Conservation (phyloP, 2,888 invertebrate species). For the Punctoribates punctum region DNA sequence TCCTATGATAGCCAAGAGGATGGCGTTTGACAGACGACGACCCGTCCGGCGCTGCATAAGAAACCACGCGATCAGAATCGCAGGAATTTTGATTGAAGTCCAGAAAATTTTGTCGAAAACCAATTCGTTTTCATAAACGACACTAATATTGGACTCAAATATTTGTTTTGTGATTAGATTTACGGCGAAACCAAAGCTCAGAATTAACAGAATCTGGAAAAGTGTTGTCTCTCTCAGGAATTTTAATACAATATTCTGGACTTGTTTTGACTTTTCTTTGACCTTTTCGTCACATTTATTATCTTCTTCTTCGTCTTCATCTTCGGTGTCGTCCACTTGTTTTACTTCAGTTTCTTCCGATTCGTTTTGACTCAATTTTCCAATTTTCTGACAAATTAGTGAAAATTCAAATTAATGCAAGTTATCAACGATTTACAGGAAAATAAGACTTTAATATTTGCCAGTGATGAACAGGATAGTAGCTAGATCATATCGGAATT, state of each 20-base stretch:
- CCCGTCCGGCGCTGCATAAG: constrained; percentile 34
- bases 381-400: background rate
- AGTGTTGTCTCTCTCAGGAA: constrained; percentile 37
- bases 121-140: constrained; percentile 14
- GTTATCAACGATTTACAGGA: too few relatives aligned
- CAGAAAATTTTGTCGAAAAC: constrained; percentile 31
- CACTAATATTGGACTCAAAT: background rate
- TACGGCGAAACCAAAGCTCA: background rate
- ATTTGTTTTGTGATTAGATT: constrained; percentile 35
- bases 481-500: too few relatives aligned
- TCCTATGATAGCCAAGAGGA: constrained; percentile 6
- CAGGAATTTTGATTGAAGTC: constrained; percentile 31
- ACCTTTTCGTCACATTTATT: too few relatives aligned
- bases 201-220: constrained; percentile 38
- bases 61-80: constrained; percentile 39
- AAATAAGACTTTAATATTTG: too few relatives aligned
- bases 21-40: constrained; percentile 38
- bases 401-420: too few relatives aligned
- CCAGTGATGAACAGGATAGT: too few relatives aligned
- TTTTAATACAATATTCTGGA: background rate
- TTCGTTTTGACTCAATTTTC: background rate
- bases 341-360: background rate
- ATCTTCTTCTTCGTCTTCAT: background rate
- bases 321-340: background rate
- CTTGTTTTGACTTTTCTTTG: background rate